phyloP scores from a whole-genome alignment of 30 jellyfish, hydroid and myxozoan genomes.

The Kudoa iwatai region DNA sequence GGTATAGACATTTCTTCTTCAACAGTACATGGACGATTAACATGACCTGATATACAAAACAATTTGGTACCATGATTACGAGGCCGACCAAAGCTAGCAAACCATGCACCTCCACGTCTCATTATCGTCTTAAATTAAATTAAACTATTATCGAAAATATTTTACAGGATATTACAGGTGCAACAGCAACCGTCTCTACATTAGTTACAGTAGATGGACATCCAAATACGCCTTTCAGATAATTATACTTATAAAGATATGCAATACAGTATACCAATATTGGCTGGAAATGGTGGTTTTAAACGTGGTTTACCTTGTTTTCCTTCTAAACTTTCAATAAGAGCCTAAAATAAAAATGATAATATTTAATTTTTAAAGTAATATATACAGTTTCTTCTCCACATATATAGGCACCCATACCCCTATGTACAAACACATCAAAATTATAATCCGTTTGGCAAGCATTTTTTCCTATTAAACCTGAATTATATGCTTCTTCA shows the following conservation, averaged over 20 bases:
- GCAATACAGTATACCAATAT: slow-evolving; percentile 12
- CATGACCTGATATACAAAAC: slow-evolving; percentile 76
- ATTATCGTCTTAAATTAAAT: background rate
- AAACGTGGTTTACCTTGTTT: slow-evolving; percentile 80
- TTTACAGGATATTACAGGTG: slow-evolving; percentile 83
- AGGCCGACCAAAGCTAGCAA: slow-evolving; percentile 52
- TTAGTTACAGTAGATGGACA: slow-evolving; percentile 94
- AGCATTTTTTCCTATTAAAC: slow-evolving; percentile 57
- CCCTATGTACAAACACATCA: slow-evolving; percentile 74
- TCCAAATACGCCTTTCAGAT: slow-evolving; percentile 53
- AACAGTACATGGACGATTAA: slow-evolving; percentile 58
- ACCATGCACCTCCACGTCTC: slow-evolving; percentile 79
- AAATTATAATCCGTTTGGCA: slow-evolving; percentile 74
- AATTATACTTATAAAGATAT: slow-evolving; percentile 1
- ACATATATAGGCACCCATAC: slow-evolving; percentile 91
- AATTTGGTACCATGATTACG: slow-evolving; percentile 64
- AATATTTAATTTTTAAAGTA: background rate
- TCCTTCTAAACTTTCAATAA: slow-evolving; percentile 78
- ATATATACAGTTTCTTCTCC: slow-evolving; percentile 75
- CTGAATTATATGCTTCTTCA: slow-evolving; percentile 79
- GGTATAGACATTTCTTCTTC: slow-evolving; percentile 94
- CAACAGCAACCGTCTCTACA: slow-evolving; percentile 82
- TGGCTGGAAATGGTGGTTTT: slow-evolving; percentile 99
- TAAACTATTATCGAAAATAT: too few species aligned
- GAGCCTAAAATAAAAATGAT: slow-evolving; percentile 11